Percentiles rank a stretch among this genome's conserved stretches.
These are phyloP conservation scores for Pedicia rivosa DNA, from an alignment of 2,888 invertebrate species.

Conservation along the genomic window DNA sequence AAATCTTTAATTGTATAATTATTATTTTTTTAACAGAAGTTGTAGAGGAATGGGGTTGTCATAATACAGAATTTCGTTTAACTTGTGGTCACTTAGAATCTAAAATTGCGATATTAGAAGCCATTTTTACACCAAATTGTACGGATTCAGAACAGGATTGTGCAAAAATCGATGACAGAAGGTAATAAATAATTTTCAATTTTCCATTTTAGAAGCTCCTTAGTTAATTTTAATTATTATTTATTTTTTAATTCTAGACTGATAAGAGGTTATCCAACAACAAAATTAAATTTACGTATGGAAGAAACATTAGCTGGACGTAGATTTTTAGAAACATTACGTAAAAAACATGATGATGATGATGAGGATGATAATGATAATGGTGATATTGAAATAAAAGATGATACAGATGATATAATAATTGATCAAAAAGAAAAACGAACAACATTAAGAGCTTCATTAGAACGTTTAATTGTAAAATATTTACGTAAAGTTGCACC, in stretches of 20 bases:
- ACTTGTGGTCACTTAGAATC: slow-evolving; percentile 46
- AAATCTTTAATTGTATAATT: too few relatives aligned
- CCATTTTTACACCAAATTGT: slow-evolving; percentile 36
- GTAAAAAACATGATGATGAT: slow-evolving; percentile 12
- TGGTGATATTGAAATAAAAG: background rate
- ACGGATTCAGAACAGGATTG: slow-evolving; percentile 14
- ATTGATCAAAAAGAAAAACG: slow-evolving; percentile 11
- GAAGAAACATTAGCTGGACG: slow-evolving; percentile 17
- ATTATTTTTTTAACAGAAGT: slow-evolving; percentile 42
- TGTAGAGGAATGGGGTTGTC: slow-evolving; percentile 44
- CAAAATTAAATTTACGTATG: slow-evolving; percentile 6
- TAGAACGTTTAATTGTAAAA: slow-evolving; percentile 16
- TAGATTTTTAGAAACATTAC: slow-evolving; percentile 17
- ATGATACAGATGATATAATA: slow-evolving; percentile 8
- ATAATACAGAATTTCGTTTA: slow-evolving; percentile 40
- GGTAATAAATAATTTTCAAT: slow-evolving; percentile 11
- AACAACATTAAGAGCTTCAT: slow-evolving; percentile 14
- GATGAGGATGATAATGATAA: slow-evolving; percentile 11
- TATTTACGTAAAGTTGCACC: slow-evolving; percentile 16
- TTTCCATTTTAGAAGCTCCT: background rate
- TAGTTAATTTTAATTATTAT: background rate
- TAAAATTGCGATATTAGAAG: slow-evolving; percentile 45
- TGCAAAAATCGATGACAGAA: slow-evolving; percentile 13
- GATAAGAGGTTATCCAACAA: slow-evolving; percentile 2
- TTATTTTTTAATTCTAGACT: slow-evolving; percentile 1